phyloP scores from a whole-genome alignment of 2,113 vertebrate species.

The Carollia perspicillata region DNA sequence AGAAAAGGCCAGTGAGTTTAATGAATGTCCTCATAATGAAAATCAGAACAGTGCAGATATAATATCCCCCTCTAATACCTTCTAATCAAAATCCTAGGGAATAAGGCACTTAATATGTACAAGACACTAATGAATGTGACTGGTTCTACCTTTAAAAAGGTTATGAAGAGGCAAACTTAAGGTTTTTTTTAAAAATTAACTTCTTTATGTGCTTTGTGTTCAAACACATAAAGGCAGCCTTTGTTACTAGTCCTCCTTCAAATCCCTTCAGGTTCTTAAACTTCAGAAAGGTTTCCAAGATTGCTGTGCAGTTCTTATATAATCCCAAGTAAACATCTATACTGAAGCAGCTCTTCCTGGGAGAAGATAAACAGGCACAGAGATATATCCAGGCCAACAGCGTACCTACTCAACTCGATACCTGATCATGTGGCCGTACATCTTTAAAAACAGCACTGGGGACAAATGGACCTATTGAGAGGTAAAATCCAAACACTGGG shows the following conservation, averaged over 20 bases:
- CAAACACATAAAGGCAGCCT: slow-evolving; percentile 62
- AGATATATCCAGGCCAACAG: not conserved
- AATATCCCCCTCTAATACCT: not conserved
- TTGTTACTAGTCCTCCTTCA: slow-evolving; percentile 29
- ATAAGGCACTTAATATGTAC: not conserved
- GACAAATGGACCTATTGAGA: slow-evolving; percentile 39
- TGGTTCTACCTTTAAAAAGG: not conserved
- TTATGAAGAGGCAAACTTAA: not conserved
- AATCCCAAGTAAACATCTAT: slow-evolving; percentile 68
- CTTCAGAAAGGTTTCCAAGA: slow-evolving; percentile 65
- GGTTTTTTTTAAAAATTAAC: not conserved
- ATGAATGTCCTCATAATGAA: not conserved
- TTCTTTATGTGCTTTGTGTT: slow-evolving; percentile 56
- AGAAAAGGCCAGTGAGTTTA: not conserved
- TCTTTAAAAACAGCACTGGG: slow-evolving; percentile 46
- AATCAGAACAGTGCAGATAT: not conserved
- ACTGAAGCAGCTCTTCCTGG: slow-evolving; percentile 75
- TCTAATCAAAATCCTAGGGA: not conserved
- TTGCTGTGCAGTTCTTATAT: slow-evolving; percentile 52
- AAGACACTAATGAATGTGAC: not conserved
- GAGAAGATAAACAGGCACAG: slow-evolving; percentile 66
- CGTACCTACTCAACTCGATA: not conserved
- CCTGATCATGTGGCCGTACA: slow-evolving; percentile 27
- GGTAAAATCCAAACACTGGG: slow-evolving; percentile 50
- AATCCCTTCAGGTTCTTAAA: slow-evolving; percentile 39